These are phyloP conservation scores for Ptychodera flava DNA, from an alignment of 35 echinoderm and acorn worm species.

Conservation along the genomic window DNA sequence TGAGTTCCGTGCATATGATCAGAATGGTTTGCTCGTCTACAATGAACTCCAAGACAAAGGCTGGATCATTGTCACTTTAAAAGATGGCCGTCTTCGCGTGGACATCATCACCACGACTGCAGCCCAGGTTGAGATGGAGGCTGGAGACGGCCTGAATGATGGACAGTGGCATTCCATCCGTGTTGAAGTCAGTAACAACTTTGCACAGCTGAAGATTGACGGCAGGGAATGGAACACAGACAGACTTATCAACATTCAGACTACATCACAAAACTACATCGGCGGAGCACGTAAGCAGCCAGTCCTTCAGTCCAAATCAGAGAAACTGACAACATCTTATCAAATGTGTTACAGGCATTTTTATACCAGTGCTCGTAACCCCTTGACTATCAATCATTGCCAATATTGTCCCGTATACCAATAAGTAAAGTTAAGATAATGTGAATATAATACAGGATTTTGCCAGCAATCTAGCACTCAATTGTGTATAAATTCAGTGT, in stretches of 20 bases:
- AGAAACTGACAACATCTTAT: no score
- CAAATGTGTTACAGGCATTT: no score
- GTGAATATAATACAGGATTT: no score
- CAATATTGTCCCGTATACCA: no score
- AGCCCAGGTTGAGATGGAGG: background rate
- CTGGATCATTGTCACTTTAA: background rate
- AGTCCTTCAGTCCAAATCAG: no score
- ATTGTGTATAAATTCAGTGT: no score
- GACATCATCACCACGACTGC: background rate
- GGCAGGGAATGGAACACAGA: constrained; percentile 7
- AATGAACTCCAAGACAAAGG: background rate
- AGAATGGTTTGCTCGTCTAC: background rate
- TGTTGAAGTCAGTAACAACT: constrained; percentile 40
- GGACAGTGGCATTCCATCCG: constrained; percentile 62
- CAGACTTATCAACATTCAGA: background rate
- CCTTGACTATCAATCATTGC: no score
- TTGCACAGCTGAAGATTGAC: constrained; percentile 36
- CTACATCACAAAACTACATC: background rate
- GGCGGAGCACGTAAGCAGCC: background rate
- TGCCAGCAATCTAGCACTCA: no score
- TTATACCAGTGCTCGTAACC: no score
- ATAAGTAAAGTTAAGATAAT: no score
- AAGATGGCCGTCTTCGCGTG: background rate
- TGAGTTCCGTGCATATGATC: background rate
- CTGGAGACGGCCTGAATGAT: constrained; percentile 40